Base-by-base conservation (phyloP, 2,888 invertebrate genomes). In the Nematopogon swammerdamellus region DNA sequence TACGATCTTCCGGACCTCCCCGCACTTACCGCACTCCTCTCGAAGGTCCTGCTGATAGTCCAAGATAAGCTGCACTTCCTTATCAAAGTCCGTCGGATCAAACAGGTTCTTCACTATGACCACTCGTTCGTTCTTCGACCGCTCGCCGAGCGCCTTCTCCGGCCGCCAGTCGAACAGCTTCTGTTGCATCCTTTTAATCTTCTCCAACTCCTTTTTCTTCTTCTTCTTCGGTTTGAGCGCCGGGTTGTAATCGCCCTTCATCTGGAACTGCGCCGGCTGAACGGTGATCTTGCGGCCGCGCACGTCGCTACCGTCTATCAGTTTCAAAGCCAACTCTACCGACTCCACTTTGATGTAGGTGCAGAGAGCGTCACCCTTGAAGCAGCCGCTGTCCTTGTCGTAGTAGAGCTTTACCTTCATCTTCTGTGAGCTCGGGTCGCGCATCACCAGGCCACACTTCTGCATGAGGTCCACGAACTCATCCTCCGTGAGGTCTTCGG, bases 91-190 rank as follows among this genome's bases (percentile, higher is more conserved):
- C 53, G 87, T 82, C 0, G 95, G 90, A 52, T 89, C 86, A 70
- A 99, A 99, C 49, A 97, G 83, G 70, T 98, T 97, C 67, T 93
- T 95, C 10, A 99, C 83, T 47, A 99, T 90, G 1, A 99, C 95
- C 47, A 92, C 84, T 63, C 88, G 87, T 67, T 99, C 98, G 67
- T 92, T 88, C 64, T 93, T 95, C 0, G 88, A 84, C 48, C 95
- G 83, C 61, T 93, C 92, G 1, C 93, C 94, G 29, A 88, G 77
- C 64, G 92, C 82, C 66, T 92, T 93, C 59, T 98, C 97, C 0
- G 97, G 97, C 52, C 93, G 82, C 99, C 99, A 99, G 67, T 95
- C 97, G 67, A 99, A 93, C 47, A 97, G 75, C 86, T 94, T 96
- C 64, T 96, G 92, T 65, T 97, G 93, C 72, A 90, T 88, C 68